A percentile compares a stretch with the other conserved stretches of the same genome.
Conservation (phyloP, 2,888 invertebrate genomes). For the Patella depressa region DNA sequence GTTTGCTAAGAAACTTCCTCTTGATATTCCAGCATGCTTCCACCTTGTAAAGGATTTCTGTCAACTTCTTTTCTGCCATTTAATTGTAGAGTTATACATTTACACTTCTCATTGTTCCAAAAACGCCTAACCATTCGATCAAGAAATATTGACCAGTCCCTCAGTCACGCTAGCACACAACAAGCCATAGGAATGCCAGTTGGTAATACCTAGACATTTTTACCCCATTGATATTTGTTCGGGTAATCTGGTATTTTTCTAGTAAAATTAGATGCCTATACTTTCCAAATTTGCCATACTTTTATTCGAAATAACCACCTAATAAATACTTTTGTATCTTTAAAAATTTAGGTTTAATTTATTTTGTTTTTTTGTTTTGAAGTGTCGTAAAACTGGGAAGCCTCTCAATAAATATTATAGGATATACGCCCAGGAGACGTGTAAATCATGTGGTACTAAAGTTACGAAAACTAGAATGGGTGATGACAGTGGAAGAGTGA, state of each 20-base stretch:
- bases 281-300: too few species aligned
- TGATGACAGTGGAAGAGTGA: slow-evolving; percentile 52
- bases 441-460: slow-evolving; percentile 51
- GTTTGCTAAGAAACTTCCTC: too few species aligned
- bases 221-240: too few species aligned
- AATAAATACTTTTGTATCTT: not conserved
- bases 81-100: too few species aligned
- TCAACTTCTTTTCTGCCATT: too few species aligned
- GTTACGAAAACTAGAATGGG: slow-evolving; percentile 52
- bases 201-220: too few species aligned
- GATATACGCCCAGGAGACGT: slow-evolving; percentile 51
- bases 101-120: too few species aligned
- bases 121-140: not conserved
- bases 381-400: slow-evolving; percentile 56
- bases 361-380: slow-evolving; percentile 20
- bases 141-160: not conserved
- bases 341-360: not conserved
- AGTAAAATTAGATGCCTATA: too few species aligned
- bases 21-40: too few species aligned
- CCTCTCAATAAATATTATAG: slow-evolving; percentile 50
- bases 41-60: not conserved
- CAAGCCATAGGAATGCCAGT: too few species aligned
- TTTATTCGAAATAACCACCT: too few species aligned
- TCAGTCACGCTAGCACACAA: not conserved
- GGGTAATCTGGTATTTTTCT: too few species aligned